Conservation (phyloP, 2,797 vertebrate genomes). For the Picus viridis region DNA sequence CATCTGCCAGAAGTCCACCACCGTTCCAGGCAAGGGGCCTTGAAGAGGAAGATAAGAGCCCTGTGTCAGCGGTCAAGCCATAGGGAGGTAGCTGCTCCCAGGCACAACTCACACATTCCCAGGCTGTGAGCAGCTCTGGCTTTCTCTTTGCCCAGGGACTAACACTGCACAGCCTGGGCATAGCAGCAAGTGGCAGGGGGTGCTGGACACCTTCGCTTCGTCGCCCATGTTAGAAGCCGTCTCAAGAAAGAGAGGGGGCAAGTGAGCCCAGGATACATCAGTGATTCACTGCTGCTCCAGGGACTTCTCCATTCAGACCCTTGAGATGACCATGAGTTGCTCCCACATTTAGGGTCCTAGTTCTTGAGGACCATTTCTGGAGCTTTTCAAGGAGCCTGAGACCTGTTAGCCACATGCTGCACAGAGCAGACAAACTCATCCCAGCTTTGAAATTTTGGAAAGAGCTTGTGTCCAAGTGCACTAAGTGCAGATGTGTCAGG, state of each 20-base stretch:
- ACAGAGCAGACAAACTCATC: neutral
- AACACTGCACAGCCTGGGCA: neutral
- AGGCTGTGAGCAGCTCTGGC: neutral
- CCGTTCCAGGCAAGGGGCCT: constrained; percentile 59
- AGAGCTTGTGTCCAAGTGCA: fast-evolving
- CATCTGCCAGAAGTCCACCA: constrained; percentile 74
- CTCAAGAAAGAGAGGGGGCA: neutral
- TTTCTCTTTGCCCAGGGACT: neutral
- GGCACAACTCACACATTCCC: neutral
- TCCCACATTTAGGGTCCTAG: neutral
- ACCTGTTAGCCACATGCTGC: neutral
- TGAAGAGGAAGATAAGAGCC: neutral
- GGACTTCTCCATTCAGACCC: neutral
- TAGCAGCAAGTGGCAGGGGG: neutral
- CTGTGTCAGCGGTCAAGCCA: neutral
- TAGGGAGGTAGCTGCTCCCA: neutral
- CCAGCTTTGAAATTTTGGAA: fast-evolving
- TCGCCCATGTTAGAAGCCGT: neutral
- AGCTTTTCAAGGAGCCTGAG: neutral
- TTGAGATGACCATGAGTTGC: neutral
- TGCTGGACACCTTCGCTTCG: neutral
- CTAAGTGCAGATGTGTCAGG: fast-evolving
- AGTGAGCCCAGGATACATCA: neutral
- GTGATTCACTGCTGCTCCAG: neutral
- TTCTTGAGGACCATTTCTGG: neutral